Percentiles rank a stretch among this genome's conserved stretches.
Evolutionary conservation across 2,888 invertebrate genomes (phyloP).

Genomic region (Lasioglossum morio): DNA sequence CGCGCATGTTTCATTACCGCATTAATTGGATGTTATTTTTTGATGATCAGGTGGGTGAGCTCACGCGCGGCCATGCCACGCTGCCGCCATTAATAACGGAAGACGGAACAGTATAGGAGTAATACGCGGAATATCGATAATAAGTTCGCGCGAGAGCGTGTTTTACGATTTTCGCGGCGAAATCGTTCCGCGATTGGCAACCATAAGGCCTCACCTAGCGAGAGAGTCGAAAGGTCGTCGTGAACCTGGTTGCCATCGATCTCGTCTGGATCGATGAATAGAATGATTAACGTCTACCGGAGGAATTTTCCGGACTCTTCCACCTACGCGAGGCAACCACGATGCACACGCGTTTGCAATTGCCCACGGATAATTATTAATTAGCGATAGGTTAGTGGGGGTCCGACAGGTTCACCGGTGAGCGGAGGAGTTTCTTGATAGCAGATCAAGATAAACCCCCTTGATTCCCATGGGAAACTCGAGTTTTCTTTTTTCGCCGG

Average conservation of each 20-base stretch:
- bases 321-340: slow-evolving; percentile 57
- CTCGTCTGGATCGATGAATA: slow-evolving; percentile 68
- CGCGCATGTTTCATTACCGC: slow-evolving; percentile 48
- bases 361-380: slow-evolving; percentile 66
- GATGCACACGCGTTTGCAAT: slow-evolving; percentile 27
- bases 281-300: slow-evolving; percentile 68
- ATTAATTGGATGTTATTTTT: slow-evolving; percentile 52
- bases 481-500: neutral
- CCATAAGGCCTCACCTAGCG: slow-evolving; percentile 2
- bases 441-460: slow-evolving; percentile 44
- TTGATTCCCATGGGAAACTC: slow-evolving; percentile 18
- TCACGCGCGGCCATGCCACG: neutral
- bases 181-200: slow-evolving; percentile 33
- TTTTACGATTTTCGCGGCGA: slow-evolving; percentile 34
- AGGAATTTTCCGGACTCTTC: slow-evolving; percentile 58
- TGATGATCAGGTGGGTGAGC: neutral
- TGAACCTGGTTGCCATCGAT: slow-evolving; percentile 59
- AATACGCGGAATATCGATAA: slow-evolving; percentile 41
- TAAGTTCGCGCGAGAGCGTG: slow-evolving; percentile 20
- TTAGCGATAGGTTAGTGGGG: slow-evolving; percentile 53
- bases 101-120: slow-evolving; percentile 17
- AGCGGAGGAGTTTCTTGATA: slow-evolving; percentile 52
- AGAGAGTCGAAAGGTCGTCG: slow-evolving; percentile 42
- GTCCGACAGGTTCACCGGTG: slow-evolving; percentile 57
- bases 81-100: slow-evolving; percentile 46